Conservation (phyloP, 2,888 invertebrate species). For the Drosophila anceps region DNA sequence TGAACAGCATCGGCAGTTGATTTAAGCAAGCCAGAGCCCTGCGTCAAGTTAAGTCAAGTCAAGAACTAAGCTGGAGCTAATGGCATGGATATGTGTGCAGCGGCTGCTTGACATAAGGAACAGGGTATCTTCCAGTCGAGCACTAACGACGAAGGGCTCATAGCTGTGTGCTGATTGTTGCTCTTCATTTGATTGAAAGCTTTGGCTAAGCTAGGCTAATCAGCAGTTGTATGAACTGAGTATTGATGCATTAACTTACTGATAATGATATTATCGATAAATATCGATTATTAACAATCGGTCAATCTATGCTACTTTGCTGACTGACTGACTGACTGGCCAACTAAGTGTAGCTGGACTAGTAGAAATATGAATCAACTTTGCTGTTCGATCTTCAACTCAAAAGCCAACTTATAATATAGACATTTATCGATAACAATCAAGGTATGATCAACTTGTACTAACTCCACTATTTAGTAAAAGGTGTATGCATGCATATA, state of each 20-base stretch:
- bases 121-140: not conserved
- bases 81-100: too few species aligned
- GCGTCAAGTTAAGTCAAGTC: too few species aligned
- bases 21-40: too few species aligned
- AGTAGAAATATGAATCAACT: fast-evolving
- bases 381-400: not conserved
- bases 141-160: not conserved
- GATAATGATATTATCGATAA: too few species aligned
- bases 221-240: not conserved
- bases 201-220: too few species aligned
- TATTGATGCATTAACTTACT: not conserved
- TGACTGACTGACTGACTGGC: not conserved
- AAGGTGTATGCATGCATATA: not conserved
- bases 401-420: not conserved
- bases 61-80: too few species aligned
- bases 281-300: not conserved
- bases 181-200: not conserved
- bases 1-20: not conserved
- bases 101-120: too few species aligned
- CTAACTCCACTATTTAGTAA: not conserved
- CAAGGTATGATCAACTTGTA: not conserved
- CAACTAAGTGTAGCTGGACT: not conserved
- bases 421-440: not conserved
- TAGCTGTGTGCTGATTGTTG: not conserved
- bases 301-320: not conserved